phyloP scores from a whole-genome alignment of 1,140 invertebrate species.

The Neodiprion virginianus region DNA sequence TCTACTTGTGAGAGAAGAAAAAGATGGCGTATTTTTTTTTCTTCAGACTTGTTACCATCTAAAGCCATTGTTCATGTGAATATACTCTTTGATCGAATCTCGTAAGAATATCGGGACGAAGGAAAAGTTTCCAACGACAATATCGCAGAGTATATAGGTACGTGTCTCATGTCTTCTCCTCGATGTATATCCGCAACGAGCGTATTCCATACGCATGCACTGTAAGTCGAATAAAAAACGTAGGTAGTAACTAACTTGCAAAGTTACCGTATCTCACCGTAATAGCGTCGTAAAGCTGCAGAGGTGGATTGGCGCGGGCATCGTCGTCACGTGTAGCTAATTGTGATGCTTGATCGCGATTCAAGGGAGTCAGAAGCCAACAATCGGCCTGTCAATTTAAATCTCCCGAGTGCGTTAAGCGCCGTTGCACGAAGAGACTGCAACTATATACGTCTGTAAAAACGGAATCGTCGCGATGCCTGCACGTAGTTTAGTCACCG shows the following conservation, averaged over 20 bases:
- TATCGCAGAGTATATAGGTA: too few species aligned
- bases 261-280: slow-evolving; percentile 19
- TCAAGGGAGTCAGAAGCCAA: slow-evolving; percentile 40
- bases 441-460: slow-evolving; percentile 9
- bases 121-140: too few species aligned
- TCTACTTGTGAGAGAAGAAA: too few species aligned
- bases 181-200: too few species aligned
- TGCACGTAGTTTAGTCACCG: background rate
- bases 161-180: too few species aligned
- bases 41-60: too few species aligned
- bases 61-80: too few species aligned
- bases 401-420: slow-evolving; percentile 20
- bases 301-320: slow-evolving; percentile 35
- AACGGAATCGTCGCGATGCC: slow-evolving; percentile 14
- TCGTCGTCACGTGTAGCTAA: slow-evolving; percentile 33
- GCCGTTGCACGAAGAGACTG: background rate
- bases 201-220: background rate
- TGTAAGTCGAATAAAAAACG: background rate
- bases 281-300: slow-evolving; percentile 8
- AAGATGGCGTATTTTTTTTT: too few species aligned
- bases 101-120: too few species aligned
- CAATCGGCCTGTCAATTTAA: slow-evolving; percentile 45
- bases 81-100: too few species aligned
- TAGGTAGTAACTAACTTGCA: background rate
- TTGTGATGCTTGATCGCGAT: slow-evolving; percentile 41